phyloP scores from a whole-genome alignment of 2,797 vertebrate genomes.

The Chaetophractus vellerosus region DNA sequence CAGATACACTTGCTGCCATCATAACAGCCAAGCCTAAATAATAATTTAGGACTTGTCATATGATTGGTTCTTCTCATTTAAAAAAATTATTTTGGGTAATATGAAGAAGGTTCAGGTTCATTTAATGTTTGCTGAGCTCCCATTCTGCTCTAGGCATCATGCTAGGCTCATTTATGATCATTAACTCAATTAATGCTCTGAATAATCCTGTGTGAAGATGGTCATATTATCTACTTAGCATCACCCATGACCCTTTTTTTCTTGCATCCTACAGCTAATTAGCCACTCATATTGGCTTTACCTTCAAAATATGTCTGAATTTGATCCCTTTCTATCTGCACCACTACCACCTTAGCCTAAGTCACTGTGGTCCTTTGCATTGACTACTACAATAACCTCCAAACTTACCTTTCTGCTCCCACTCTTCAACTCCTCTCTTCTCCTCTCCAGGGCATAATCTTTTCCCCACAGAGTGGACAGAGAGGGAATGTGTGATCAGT shows the following conservation, averaged over 20 bases:
- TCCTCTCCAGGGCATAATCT: background rate
- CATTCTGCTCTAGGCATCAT: background rate
- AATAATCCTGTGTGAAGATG: background rate
- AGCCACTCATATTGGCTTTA: background rate
- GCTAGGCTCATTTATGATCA: background rate
- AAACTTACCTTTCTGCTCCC: background rate
- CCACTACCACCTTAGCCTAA: background rate
- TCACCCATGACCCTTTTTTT: background rate
- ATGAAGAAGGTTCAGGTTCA: constrained; percentile 11
- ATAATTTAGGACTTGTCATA: background rate
- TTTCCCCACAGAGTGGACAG: background rate
- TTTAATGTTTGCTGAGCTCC: background rate
- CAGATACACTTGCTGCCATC: constrained; percentile 3
- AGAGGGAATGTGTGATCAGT: background rate
- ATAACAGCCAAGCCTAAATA: background rate
- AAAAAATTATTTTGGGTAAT: background rate
- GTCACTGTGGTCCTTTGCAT: background rate
- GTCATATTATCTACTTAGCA: background rate
- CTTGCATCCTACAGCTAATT: background rate
- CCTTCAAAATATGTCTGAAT: background rate
- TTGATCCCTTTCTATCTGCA: background rate
- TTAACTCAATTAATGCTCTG: background rate
- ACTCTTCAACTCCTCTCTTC: background rate
- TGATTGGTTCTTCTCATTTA: background rate
- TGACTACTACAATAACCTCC: background rate